These are phyloP conservation scores for Ptychochromis oligacanthus DNA, from an alignment of 2,113 vertebrate species.

Conservation along the genomic window DNA sequence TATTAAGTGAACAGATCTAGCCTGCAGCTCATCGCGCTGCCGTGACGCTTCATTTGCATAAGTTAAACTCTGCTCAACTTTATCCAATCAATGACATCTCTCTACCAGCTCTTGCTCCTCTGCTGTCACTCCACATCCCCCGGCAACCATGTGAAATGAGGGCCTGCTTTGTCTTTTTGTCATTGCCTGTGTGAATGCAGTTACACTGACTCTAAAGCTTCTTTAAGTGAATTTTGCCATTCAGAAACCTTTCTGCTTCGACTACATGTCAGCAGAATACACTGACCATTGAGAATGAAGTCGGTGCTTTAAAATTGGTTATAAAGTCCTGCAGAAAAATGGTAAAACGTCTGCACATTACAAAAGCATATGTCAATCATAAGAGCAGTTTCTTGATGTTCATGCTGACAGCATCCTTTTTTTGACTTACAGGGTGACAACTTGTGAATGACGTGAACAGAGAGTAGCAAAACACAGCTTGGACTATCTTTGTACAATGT, in stretches of 20 bases:
- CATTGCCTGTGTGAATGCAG: background rate
- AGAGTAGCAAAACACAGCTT: background rate
- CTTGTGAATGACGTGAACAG: slow-evolving; percentile 16
- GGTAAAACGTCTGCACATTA: background rate
- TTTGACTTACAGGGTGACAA: slow-evolving; percentile 8
- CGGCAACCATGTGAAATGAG: background rate
- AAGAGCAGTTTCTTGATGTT: background rate
- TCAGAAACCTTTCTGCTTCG: background rate
- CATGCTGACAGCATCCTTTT: slow-evolving; percentile 19
- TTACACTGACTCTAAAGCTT: background rate
- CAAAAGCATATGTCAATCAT: slow-evolving; percentile 1
- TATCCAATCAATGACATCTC: background rate
- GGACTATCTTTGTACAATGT: background rate
- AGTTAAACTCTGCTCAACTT: background rate
- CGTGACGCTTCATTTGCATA: background rate
- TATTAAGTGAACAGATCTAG: background rate
- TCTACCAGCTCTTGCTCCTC: background rate
- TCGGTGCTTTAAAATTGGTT: background rate
- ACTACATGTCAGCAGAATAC: too few relatives aligned
- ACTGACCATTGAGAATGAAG: background rate
- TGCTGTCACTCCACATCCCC: slow-evolving; percentile 30
- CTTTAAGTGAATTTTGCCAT: background rate
- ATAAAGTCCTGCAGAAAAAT: background rate
- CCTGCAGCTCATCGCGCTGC: background rate
- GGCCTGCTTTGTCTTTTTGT: background rate